Conservation (phyloP, 2,888 invertebrate species). For the Coremacera marginata region DNA sequence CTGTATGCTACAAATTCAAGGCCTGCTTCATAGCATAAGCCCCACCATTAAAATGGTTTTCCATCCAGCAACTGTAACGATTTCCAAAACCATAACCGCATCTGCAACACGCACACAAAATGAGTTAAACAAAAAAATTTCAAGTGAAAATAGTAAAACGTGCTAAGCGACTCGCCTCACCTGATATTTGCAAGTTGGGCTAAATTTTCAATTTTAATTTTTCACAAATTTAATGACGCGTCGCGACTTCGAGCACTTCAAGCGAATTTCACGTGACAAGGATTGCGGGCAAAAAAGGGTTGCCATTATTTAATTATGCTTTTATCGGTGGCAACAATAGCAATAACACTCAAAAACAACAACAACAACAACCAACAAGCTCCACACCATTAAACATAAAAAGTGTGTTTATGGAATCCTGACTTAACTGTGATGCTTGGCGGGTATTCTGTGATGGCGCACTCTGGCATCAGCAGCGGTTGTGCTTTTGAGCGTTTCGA, state of each 20-base stretch:
- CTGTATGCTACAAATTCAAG: too few relatives aligned
- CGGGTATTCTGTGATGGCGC: too few relatives aligned
- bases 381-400: neutral
- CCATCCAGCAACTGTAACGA: neutral
- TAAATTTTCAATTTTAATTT: conserved; percentile 1
- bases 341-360: neutral
- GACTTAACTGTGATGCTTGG: too few relatives aligned
- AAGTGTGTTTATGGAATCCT: neutral
- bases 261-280: conserved; percentile 8
- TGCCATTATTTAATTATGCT: conserved; percentile 22
- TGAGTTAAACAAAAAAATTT: neutral
- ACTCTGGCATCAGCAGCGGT: too few relatives aligned
- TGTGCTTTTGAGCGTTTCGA: neutral
- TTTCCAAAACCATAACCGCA: neutral
- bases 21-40: too few relatives aligned
- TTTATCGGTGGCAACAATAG: conserved; percentile 1
- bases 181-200: neutral
- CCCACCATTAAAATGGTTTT: too few relatives aligned
- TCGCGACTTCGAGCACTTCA: neutral
- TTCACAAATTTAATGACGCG: conserved; percentile 17
- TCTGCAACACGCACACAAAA: neutral
- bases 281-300: conserved; percentile 7
- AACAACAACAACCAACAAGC: neutral
- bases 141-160: neutral
- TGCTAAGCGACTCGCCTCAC: too few relatives aligned